Base-by-base conservation (phyloP, 2,888 invertebrate genomes). In the Catonia carolina region DNA sequence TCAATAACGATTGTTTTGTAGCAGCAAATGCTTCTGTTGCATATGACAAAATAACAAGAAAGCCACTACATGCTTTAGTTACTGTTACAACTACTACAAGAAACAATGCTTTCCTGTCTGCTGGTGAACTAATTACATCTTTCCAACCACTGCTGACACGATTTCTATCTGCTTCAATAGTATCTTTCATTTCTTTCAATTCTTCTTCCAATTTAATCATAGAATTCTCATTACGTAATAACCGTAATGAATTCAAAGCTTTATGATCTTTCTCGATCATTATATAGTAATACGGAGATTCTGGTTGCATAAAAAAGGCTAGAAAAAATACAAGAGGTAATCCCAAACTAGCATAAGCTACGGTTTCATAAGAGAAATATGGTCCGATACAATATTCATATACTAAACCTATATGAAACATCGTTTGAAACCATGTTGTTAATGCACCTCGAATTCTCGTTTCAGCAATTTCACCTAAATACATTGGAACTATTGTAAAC, bases 381-480 rank as follows among this genome's bases (percentile, higher is more conserved):
- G 58, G 53, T 15, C 58, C 58, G 4, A 54, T 22, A 17, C 41
- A 53, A 42, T 53, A 58, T 12, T 47, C 48, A 42, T 49, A 41
- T 7, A 58, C 39, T 33, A 31, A 58, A 17, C 58, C 58, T 12
- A 53, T 2, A 10, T 49, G 22, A 20, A 36, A 58, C 22, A 31
- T 31, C 6, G 47, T 53, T 15, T 39, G 36, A 23, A 50, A 53
- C 1, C 53, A 42, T 23, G 52, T 53, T 5, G 58, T 50, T 5
- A 58, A 33, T 2, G 39, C 17, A 8, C 58, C 58, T 39, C 55
- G 22, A 4, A 31, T 39, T 27, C 49, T 41, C 2, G 49, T 27
- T 22, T 49, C 49, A 22, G 55, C 55, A 14, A 55, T 55, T 42
- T 55, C 55, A n/a, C 55, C 55, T 4, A 55, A 39, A 37, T 55